Base-by-base conservation (phyloP, 2,888 invertebrate genomes). In the Dynastes maya region DNA sequence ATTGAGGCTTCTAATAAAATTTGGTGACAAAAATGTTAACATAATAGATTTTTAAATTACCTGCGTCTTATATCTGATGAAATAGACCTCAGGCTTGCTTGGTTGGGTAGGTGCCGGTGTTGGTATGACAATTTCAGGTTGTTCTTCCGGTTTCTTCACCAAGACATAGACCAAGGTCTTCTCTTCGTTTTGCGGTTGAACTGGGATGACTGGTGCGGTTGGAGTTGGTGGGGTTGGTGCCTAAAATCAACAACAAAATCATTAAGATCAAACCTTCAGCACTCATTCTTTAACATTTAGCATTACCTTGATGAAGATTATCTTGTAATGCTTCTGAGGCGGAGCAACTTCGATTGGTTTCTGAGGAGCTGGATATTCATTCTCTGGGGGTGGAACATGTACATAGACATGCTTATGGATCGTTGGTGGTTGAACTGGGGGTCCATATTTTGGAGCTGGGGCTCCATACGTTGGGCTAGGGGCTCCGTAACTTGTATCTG, bases 331-430 rank as follows among this genome's bases (percentile, higher is more conserved):
- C 84, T 95, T 95, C 88, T 95, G 95, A 1, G 95, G 93, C 32
- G 93, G 90, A 32, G 91, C 89, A 61, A 91, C 89, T 72, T 87
- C 86, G 81, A 91, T 89, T 22, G 88, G 90, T 87, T 87, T 92
- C 86, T 91, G 93, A 27, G 94, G 92, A 27, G 93, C 91, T 53
- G 92, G 92, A 86, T 93, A 91, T 85, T 96, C 96, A 45, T 94
- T 94, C 88, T 96, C 96, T 85, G 96, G 96, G 78, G 96, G 96
- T 70, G 96, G 96, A 22, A 96, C 96, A 88, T 96, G 96, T 22
- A 97, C 96, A 89, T 96, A 97, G 13, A 97, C 96, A 87, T 96
- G 96, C 87, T 97, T 97, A 89, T 96, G 96, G 74, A 96, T 93
- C 58, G 95, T 94, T 77, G 95, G 94, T 79, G 93, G 93, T 85